These are phyloP conservation scores for Cettia cetti DNA, from an alignment of 2,113 vertebrate species.

Conservation along the genomic window DNA sequence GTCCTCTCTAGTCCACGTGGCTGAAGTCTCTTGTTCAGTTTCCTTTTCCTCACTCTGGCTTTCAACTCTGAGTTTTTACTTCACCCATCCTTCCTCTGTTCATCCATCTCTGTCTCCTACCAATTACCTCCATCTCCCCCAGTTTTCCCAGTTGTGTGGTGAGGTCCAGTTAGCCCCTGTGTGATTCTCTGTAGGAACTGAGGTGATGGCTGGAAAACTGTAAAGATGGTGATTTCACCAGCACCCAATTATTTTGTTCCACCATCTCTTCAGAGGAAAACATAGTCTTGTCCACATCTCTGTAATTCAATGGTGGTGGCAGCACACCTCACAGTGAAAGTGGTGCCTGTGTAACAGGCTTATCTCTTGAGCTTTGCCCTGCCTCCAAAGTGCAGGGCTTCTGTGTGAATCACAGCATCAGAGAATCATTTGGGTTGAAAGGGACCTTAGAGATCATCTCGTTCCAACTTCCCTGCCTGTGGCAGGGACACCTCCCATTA, in stretches of 20 bases:
- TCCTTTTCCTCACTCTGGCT: neutral
- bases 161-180: neutral
- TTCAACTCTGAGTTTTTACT: neutral
- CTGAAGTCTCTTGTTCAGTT: neutral
- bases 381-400: neutral
- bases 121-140: neutral
- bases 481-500: neutral
- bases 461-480: neutral
- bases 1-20: neutral
- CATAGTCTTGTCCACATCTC: neutral
- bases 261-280: neutral
- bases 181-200: neutral
- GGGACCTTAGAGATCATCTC: neutral
- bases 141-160: neutral
- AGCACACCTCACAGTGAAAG: neutral
- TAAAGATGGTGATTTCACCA: neutral
- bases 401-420: neutral
- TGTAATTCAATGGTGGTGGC: neutral
- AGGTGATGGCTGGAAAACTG: neutral
- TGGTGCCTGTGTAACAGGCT: accelerated
- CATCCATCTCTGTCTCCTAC: neutral
- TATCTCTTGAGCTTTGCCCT: neutral
- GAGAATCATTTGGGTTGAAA: neutral
- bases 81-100: neutral
- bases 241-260: neutral